Base-by-base conservation (phyloP, 1,140 invertebrate genomes). In the Luehdorfia chinensis region DNA sequence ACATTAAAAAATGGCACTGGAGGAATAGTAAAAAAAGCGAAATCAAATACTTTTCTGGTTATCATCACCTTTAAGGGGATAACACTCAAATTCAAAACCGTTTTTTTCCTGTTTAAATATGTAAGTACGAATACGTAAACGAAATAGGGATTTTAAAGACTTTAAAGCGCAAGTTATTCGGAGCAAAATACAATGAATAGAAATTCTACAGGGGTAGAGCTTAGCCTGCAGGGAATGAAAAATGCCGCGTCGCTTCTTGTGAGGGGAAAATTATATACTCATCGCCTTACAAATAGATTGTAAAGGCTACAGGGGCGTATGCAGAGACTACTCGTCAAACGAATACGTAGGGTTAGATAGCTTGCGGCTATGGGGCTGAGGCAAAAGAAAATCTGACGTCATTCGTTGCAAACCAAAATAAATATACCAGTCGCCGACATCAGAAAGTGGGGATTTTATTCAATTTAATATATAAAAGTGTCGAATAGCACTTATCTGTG, bases 221-320 rank as follows among this genome's bases (percentile, higher is more conserved):
- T 57, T 63, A 54, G 64, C 71, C 75, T 55, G 51, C 32, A 55
- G 69, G 69, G 63, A 60, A 67, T 65, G 59, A 75, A 75, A 78
- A 81, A 67, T 65, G 71, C 65, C 56, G 32, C 57, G 59, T 71
- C 59, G 64, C 59, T 65, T 59, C 65, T 71, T 65, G 62, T 62
- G 45, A 57, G 67, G 74, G 69, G 57, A 67, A 65, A 81, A 76
- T 83, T 79, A 83, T 76, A 67, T 74, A 77, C 70, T 79, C 72
- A 71, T 76, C 66, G 75, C 58, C 52, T 61, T 66, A 74, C 72
- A 79, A 83, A 83, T 83, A 76, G 68, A 79, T 78, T 73, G 63
- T 76, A 70, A 74, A 73, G 65, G 66, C 61, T 59, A 61, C 58
- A 43, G 61, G 56, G 49, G 62, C 63, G 69, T 63, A 62, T 59